phyloP scores from a whole-genome alignment of 1,140 invertebrate species.

The Oedothorax gibbosus region DNA sequence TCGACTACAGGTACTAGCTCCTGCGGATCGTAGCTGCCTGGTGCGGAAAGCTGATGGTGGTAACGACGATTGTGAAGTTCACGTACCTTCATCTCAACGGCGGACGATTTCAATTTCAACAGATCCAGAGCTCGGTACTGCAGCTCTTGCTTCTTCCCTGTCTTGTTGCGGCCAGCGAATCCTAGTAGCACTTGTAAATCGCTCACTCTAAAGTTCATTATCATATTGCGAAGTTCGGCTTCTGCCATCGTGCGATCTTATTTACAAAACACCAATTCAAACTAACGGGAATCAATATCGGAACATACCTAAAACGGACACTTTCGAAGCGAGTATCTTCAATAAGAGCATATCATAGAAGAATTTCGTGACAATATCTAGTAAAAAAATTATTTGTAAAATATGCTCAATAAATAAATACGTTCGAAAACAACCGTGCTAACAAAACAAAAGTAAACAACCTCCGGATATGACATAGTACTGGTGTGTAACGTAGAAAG shows the following conservation, averaged over 20 bases:
- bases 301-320: no score
- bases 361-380: no score
- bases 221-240: slow-evolving; percentile 69
- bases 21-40: slow-evolving; percentile 24
- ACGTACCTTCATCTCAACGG: slow-evolving; percentile 76
- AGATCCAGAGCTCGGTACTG: slow-evolving; percentile 83
- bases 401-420: no score
- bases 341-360: no score
- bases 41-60: background rate
- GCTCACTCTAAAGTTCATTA: slow-evolving; percentile 72
- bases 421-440: no score
- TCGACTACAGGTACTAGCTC: background rate
- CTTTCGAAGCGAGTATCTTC: no score
- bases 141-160: slow-evolving; percentile 87
- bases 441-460: no score
- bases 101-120: slow-evolving; percentile 77
- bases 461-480: no score
- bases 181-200: slow-evolving; percentile 79
- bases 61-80: slow-evolving; percentile 55
- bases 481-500: no score
- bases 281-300: no score
- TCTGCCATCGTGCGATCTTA: slow-evolving; percentile 47
- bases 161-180: slow-evolving; percentile 86
- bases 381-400: no score
- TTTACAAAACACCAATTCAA: background rate